Evolutionary conservation across 2,888 invertebrate genomes (phyloP).

Genomic region (Clanis bilineata): DNA sequence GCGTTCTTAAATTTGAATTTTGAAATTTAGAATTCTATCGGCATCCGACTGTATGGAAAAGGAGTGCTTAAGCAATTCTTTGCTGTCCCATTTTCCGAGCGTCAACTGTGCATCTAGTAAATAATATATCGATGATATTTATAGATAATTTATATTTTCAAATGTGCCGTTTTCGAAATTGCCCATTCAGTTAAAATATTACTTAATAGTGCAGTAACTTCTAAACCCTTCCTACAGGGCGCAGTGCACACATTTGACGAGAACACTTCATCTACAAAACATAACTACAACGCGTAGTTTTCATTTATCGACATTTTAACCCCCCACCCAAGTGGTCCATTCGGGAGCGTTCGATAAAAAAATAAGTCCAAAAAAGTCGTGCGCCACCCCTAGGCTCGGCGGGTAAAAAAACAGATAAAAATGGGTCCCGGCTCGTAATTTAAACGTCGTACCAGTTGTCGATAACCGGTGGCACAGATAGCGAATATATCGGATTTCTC

Average conservation of each 20-base stretch:
- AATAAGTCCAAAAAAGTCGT: constrained; percentile 58
- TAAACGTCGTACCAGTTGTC: constrained; percentile 75
- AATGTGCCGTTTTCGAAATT: no score
- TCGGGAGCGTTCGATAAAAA: constrained; percentile 57
- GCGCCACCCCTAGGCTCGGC: constrained; percentile 74
- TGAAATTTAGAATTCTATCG: no score
- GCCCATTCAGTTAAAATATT: no score
- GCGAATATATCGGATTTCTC: constrained; percentile 31
- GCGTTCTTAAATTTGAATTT: no score
- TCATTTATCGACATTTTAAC: constrained; percentile 65
- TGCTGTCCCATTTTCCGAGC: no score
- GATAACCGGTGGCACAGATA: constrained; percentile 57
- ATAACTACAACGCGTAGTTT: constrained; percentile 30
- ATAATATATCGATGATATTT: no score
- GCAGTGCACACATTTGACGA: background rate
- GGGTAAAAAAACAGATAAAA: constrained; percentile 72
- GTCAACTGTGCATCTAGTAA: no score
- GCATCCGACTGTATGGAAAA: no score
- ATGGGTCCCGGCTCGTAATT: constrained; percentile 73
- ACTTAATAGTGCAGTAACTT: background rate
- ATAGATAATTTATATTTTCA: no score
- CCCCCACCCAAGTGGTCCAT: constrained; percentile 60
- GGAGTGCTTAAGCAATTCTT: no score
- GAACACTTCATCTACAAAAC: background rate
- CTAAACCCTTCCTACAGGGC: background rate